Evolutionary conservation across 2,888 invertebrate genomes (phyloP).

Genomic region (Pelosia muscerda): DNA sequence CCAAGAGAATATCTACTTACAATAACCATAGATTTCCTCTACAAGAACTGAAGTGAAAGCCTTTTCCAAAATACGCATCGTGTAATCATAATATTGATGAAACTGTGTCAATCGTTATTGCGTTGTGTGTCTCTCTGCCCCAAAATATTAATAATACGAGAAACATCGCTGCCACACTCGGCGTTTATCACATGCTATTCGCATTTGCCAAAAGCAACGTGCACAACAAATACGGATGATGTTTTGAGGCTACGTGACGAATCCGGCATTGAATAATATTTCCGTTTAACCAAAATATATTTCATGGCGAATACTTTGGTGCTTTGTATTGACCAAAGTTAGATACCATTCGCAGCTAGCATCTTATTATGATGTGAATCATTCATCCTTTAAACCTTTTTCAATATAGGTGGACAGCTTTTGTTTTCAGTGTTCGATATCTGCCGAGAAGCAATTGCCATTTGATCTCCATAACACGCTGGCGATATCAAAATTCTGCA

Average conservation of each 20-base stretch:
- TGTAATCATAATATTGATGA: constrained; percentile 43
- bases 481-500: too few relatives aligned
- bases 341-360: not conserved
- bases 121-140: constrained; percentile 36
- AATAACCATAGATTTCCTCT: constrained; percentile 17
- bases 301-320: not conserved
- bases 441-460: too few relatives aligned
- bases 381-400: too few relatives aligned
- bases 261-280: constrained; percentile 9
- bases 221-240: constrained; percentile 32
- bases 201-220: constrained; percentile 46
- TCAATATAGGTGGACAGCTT: too few relatives aligned
- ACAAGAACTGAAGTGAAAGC: not conserved
- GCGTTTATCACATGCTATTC: constrained; percentile 48
- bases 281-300: not conserved
- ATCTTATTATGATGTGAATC: not conserved
- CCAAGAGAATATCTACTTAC: not conserved
- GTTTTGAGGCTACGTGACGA: constrained; percentile 39
- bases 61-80: constrained; percentile 15
- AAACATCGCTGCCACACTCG: constrained; percentile 48
- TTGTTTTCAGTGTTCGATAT: too few relatives aligned
- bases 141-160: constrained; percentile 53
- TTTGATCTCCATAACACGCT: too few relatives aligned
- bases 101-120: constrained; percentile 39
- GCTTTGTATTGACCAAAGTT: not conserved